A percentile compares a stretch with the other conserved stretches of the same genome.
These are phyloP conservation scores for Serranus cabrilla DNA, from an alignment of 2,797 vertebrate species.

Conservation along the genomic window DNA sequence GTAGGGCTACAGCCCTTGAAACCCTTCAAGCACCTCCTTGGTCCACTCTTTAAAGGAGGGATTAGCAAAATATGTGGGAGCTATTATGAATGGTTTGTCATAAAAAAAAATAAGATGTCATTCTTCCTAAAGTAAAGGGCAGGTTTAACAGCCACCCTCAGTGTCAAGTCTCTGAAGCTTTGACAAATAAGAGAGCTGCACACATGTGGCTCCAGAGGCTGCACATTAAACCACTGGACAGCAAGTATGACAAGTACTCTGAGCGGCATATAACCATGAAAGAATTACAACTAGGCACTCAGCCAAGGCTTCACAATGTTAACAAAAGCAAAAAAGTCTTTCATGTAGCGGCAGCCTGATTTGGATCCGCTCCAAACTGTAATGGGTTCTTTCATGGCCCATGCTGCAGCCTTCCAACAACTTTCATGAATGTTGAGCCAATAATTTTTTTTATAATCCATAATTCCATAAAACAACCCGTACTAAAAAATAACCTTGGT, in stretches of 20 bases:
- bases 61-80: not conserved
- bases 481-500: too few species aligned
- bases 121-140: not conserved
- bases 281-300: not conserved
- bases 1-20: not conserved
- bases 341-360: too few species aligned
- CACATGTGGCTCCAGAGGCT: conserved; percentile 8
- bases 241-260: not conserved
- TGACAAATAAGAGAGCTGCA: not conserved
- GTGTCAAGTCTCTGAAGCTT: not conserved
- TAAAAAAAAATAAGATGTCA: not conserved
- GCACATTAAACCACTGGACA: not conserved
- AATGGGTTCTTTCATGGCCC: too few species aligned
- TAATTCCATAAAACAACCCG: too few species aligned
- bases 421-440: too few species aligned
- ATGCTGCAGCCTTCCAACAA: too few species aligned
- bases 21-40: not conserved
- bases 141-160: not conserved
- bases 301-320: too few species aligned
- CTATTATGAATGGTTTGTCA: not conserved
- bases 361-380: too few species aligned
- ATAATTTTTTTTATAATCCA: too few species aligned
- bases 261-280: not conserved
- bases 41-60: not conserved
- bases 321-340: too few species aligned